Conservation (phyloP, 1,140 invertebrate species). For the Trichoplusia ni region DNA sequence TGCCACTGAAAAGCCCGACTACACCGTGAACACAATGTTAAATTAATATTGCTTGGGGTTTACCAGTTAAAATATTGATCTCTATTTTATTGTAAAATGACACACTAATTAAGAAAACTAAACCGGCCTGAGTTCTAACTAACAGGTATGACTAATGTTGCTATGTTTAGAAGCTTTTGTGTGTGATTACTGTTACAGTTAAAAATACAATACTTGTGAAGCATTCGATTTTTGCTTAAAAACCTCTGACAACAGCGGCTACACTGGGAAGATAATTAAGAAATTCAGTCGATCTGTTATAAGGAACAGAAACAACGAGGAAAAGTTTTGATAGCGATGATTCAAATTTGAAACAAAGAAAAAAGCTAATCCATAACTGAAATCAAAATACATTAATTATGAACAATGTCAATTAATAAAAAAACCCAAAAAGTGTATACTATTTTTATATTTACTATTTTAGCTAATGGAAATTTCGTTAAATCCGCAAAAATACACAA, state of each 20-base stretch:
- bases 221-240: background rate
- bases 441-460: too few species aligned
- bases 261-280: background rate
- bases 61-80: conserved; percentile 28
- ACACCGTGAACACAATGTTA: conserved; percentile 12
- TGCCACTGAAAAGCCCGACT: conserved; percentile 19
- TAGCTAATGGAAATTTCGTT: too few species aligned
- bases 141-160: too few species aligned
- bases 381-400: too few species aligned
- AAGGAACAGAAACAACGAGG: too few species aligned
- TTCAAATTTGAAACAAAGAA: too few species aligned
- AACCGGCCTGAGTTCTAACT: background rate
- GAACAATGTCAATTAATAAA: too few species aligned
- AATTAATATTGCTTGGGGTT: conserved; percentile 27
- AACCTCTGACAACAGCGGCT: background rate
- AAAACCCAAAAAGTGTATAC: too few species aligned
- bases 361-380: too few species aligned
- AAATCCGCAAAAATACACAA: too few species aligned
- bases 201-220: background rate
- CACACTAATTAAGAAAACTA: background rate
- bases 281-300: too few species aligned
- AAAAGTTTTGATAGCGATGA: too few species aligned
- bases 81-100: background rate
- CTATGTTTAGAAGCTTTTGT: conserved; percentile 1
- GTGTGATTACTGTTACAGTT: background rate